Base-by-base conservation (phyloP, 2,797 vertebrate species). In the Furcifer pardalis region DNA sequence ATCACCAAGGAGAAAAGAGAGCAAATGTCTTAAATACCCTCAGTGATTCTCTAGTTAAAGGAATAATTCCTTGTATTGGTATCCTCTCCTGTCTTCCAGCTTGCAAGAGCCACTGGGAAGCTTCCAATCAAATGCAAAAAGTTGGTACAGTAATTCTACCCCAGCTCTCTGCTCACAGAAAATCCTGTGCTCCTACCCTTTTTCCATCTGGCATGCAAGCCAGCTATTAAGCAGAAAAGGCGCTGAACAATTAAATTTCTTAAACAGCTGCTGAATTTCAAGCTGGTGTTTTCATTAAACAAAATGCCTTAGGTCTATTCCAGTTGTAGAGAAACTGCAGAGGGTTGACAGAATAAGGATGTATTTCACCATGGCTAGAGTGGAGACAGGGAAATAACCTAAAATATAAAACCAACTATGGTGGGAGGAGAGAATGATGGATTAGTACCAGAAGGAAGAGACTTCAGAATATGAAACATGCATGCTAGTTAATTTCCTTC, bases 401-500 rank as follows among this genome's bases (percentile, higher is more conserved):
- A 77, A 80, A 40, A 17, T 42, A 79, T 52, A 82, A 84, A 92
- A 90, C 88, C 35, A 93, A 49, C 46, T 32, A 79, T 56, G 15
- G 13, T 86, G 73, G 77, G 56, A 19, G 52, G 52, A 56, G 88
- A 86, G 25, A 88, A 87, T 77, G 60, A 89, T 49, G 77, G 37
- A 84, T 91, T 46, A 92, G 82, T 82, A 78, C 32, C 77, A 89
- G 68, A n/a, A 91, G n/a, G 17, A 65, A 90, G n/a, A 90, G 82
- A 86, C 71, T 90, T 66, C 23, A 79, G 83, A 90, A 90, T 21
- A 86, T 72, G 56, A 93, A 92, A 92, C 63, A 82, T 49, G 23
- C 35, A 86, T 56, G 46, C 56, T 91, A 78, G 60, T 92, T 92
- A 91, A 86, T 88, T 79, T 37, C 44, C 27, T 89, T 81, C 75